Conservation (phyloP, 35 echinoderm and acorn worm species). For the Apostichopus parvimensis region DNA sequence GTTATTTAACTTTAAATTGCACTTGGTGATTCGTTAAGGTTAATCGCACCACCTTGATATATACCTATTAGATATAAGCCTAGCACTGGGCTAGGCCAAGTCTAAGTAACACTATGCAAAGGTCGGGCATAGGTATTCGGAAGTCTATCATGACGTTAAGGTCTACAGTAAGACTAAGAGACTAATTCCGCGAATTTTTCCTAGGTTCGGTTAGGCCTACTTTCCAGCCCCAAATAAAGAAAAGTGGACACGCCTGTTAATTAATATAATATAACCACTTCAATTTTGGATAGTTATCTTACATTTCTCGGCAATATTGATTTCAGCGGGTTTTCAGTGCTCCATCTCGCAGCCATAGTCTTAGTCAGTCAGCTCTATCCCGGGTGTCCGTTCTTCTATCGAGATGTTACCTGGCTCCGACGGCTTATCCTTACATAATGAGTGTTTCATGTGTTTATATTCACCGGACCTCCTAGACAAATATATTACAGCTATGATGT, state of each 20-base stretch:
- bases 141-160: not conserved
- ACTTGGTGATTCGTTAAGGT: no score
- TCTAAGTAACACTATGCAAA: no score
- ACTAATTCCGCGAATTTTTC: not conserved
- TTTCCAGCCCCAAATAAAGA: not conserved
- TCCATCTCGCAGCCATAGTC: conserved; percentile 17
- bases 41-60: no score
- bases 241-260: no score
- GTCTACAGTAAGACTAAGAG: not conserved
- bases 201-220: not conserved
- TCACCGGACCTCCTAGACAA: no score
- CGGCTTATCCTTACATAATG: no score
- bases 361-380: not conserved
- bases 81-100: no score
- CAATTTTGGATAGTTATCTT: not conserved
- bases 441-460: no score
- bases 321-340: conserved; percentile 19
- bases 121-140: no score
- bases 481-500: no score
- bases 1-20: no score
- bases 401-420: not conserved
- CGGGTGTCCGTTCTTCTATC: not conserved
- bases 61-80: no score
- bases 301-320: conserved; percentile 3
- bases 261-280: not conserved